Evolutionary conservation across 2,797 vertebrate species (phyloP), one percentile per base, ranked within the genome.

Genomic region (Lepus oiostolus): DNA sequence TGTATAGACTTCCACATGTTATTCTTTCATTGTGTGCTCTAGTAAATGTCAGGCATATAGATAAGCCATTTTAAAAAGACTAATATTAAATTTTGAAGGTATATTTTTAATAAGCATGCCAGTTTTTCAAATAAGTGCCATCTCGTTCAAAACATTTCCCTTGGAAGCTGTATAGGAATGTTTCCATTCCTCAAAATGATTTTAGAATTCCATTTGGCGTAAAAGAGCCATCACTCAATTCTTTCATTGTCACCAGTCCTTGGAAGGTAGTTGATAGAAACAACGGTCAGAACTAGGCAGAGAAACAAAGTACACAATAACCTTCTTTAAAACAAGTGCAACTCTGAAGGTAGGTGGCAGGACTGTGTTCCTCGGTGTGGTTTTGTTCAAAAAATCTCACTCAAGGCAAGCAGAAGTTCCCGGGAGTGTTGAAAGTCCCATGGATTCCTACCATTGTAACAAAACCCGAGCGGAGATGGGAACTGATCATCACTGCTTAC

Each of bases 161-260:
- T 58, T 75, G 42, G 42, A 54, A 70, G 52, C 30, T 81, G 7
- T 82, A 21, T 35, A 16, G 21, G 42, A 68, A 30, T 79, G 67
- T 92, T 74, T 90, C 63, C 72, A 16, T 82, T 67, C 86, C 42
- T 82, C 76, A 82, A 19, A 65, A 74, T 50, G 28, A 42, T 42
- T 72, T 92, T 16, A 58, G 88, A 63, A 88, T 80, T 82, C 35
- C 80, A 85, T 91, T 81, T 71, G 63, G 54, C 90, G 65, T 86
- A 79, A 32, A 68, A 86, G 47, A 58, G 63, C 71, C 42, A 26
- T 65, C 52, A 30, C 14, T 42, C 26, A 65, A 32, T 13, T 14
- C 67, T 83, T 75, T 62, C 58, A 47, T 77, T 77, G 71, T 52
- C 83, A 42, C 52, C 16, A 50, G 30, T 74, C 50, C 72, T 91